A percentile compares a stretch with the other conserved stretches of the same genome.
These are phyloP conservation scores for Coreoperca whiteheadi DNA, from an alignment of 2,113 vertebrate genomes.

Conservation along the genomic window DNA sequence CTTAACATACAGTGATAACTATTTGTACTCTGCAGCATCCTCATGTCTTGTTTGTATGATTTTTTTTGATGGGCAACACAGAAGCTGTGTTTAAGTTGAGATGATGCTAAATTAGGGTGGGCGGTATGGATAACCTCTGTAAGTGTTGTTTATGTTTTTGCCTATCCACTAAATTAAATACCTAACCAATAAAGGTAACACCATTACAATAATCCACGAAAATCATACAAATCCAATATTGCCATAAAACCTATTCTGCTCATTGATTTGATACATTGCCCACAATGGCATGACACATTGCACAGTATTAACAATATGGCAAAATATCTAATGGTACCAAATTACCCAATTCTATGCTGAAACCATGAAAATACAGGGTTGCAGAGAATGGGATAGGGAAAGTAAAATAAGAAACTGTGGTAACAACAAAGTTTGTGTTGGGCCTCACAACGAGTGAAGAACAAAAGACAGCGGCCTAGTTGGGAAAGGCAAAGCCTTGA, in stretches of 20 bases:
- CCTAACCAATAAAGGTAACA: background rate
- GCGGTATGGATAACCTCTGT: too few relatives aligned
- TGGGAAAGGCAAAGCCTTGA: too few relatives aligned
- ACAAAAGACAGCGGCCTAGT: too few relatives aligned
- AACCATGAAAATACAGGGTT: constrained; percentile 25
- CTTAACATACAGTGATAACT: background rate
- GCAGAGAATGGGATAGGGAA: constrained; percentile 6
- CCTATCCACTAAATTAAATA: background rate
- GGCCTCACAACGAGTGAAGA: too few relatives aligned
- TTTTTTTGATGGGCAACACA: background rate
- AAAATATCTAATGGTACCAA: background rate
- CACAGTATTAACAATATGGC: background rate
- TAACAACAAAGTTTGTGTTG: constrained; percentile 36
- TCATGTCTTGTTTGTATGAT: background rate
- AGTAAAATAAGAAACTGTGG: constrained; percentile 26
- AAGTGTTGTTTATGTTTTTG: background rate
- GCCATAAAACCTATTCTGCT: background rate
- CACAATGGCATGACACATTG: background rate
- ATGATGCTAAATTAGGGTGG: too few relatives aligned
- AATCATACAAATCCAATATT: background rate
- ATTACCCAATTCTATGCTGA: background rate
- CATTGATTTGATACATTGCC: background rate
- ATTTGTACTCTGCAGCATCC: background rate
- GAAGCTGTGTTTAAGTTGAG: background rate
- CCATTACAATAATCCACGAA: background rate